A percentile compares a stretch with the other conserved stretches of the same genome.
These are phyloP conservation scores for Ceyx melanurus DNA, from an alignment of 2,113 vertebrate species.

Conservation along the genomic window DNA sequence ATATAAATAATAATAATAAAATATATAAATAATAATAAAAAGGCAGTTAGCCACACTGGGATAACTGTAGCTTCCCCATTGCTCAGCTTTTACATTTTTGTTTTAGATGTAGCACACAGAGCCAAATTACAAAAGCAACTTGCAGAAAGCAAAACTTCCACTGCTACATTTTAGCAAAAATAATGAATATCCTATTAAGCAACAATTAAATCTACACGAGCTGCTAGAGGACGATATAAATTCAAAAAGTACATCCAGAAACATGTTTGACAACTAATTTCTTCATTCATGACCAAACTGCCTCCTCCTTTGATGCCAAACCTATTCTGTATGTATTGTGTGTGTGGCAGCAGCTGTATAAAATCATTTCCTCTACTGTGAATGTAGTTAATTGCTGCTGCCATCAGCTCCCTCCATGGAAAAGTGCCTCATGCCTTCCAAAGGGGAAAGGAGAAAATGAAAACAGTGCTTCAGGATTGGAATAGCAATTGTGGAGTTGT, in stretches of 20 bases:
- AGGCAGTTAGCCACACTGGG: not conserved
- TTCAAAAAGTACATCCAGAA: not conserved
- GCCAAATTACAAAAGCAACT: not conserved
- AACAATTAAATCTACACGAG: not conserved
- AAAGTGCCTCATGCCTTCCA: not conserved
- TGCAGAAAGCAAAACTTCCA: not conserved
- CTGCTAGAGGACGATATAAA: not conserved
- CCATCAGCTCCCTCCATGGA: not conserved
- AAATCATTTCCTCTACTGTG: constrained; percentile 1
- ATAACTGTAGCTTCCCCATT: not conserved
- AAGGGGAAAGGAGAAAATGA: not conserved
- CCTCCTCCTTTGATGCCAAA: not conserved
- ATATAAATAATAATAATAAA: too few relatives aligned
- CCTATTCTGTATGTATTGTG: constrained; percentile 7
- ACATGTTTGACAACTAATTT: not conserved
- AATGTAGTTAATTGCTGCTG: constrained; percentile 24
- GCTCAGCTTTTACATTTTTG: not conserved
- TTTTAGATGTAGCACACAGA: not conserved
- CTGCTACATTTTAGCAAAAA: not conserved
- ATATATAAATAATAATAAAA: too few relatives aligned
- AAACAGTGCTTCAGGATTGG: not conserved
- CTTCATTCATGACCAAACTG: constrained; percentile 26
- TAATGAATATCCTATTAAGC: not conserved
- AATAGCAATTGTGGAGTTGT: not conserved
- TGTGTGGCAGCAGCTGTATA: constrained; percentile 18